phyloP scores from a whole-genome alignment of 1,140 invertebrate species.

The Drosophila erecta region DNA sequence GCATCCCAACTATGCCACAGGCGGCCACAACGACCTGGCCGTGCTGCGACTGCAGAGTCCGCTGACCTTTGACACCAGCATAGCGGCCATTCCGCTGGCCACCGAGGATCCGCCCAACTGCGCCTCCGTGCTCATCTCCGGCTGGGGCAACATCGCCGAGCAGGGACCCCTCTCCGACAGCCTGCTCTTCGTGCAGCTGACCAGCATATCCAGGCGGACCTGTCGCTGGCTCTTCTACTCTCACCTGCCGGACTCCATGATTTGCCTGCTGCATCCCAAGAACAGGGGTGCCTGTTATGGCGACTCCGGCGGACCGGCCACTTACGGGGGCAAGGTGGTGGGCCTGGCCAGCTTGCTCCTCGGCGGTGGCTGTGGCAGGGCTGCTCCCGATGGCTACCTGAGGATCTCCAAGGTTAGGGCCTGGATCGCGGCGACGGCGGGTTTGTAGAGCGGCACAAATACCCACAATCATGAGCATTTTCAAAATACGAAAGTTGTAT shows the following conservation, averaged over 20 bases:
- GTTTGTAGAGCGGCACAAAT: background rate
- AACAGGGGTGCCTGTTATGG: conserved; percentile 65
- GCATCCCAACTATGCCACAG: conserved; percentile 78
- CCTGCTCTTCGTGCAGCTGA: conserved; percentile 43
- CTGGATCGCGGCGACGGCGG: conserved; percentile 44
- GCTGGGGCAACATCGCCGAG: conserved; percentile 85
- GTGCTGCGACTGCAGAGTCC: conserved; percentile 80
- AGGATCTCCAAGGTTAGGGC: conserved; percentile 70
- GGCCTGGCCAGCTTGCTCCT: conserved; percentile 71
- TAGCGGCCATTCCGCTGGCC: conserved; percentile 75
- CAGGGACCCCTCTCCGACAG: conserved; percentile 51
- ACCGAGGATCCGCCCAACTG: conserved; percentile 52
- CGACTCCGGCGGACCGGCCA: conserved; percentile 78
- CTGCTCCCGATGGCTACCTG: conserved; percentile 86
- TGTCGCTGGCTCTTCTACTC: conserved; percentile 38
- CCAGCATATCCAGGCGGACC: background rate
- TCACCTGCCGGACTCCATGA: conserved; percentile 36
- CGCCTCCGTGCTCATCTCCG: conserved; percentile 76
- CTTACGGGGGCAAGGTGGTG: conserved; percentile 53
- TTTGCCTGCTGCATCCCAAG: conserved; percentile 62
- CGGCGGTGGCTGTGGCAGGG: conserved; percentile 46
- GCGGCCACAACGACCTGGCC: conserved; percentile 74
- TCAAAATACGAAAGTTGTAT: background rate
- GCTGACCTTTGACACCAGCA: conserved; percentile 69
- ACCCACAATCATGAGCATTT: background rate